A percentile compares a stretch with the other conserved stretches of the same genome.
Evolutionary conservation across 2,113 vertebrate species (phyloP).

Genomic region (Tauraco erythrolophus): DNA sequence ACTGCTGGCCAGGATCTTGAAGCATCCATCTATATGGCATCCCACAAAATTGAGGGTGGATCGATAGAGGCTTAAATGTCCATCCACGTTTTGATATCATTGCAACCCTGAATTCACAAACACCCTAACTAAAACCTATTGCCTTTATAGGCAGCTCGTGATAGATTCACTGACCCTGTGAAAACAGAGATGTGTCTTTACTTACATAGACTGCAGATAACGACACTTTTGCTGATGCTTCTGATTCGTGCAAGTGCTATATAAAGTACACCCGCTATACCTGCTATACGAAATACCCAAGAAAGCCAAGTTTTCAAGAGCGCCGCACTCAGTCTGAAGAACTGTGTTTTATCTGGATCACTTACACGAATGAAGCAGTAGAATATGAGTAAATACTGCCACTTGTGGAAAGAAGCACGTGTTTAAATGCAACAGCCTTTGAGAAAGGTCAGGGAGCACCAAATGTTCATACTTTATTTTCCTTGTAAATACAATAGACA

Average conservation of each 20-base stretch:
- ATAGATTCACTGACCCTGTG: background rate
- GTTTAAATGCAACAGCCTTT: background rate
- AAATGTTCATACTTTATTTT: background rate
- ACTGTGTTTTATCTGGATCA: background rate
- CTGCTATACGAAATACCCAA: background rate
- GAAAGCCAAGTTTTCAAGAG: background rate
- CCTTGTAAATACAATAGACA: background rate
- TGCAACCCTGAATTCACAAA: background rate
- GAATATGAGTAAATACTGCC: background rate
- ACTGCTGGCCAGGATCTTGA: background rate
- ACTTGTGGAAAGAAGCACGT: background rate
- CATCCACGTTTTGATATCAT: background rate
- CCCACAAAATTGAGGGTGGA: background rate
- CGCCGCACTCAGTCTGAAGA: background rate
- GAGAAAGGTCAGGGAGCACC: background rate
- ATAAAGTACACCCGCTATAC: fast-evolving
- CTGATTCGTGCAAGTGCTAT: background rate
- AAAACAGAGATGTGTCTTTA: background rate
- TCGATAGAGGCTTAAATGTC: background rate
- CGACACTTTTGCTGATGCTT: background rate
- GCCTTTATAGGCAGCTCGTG: background rate
- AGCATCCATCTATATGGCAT: background rate
- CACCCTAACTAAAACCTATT: background rate
- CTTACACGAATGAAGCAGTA: background rate
- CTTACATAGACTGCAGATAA: background rate